Evolutionary conservation across 2,888 invertebrate species (phyloP), one percentile per base, ranked within the genome.

Genomic region (Phengaris arion): DNA sequence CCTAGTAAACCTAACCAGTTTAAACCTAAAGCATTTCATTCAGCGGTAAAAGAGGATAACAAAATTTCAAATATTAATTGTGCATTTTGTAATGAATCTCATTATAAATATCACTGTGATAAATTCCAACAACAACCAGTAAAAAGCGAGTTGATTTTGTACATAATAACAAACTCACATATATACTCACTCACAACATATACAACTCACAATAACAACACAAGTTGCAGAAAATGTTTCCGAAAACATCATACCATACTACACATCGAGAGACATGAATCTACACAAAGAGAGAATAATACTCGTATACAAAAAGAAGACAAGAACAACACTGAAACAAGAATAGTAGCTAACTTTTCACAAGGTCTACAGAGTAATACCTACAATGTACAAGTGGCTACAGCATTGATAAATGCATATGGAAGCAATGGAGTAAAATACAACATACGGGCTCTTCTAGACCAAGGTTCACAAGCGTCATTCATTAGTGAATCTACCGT

Each of bases 401-500:
- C 75, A 70, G 77, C 77, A 46, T 52, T 68, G 8, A 46, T 75
- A 15, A 75, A 57, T 12, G 74, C 45, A 48, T n/a, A 51, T 46
- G 45, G 45, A n/a, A 2, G 13, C 22, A 52, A 22, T 4, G 73
- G 74, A 57, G 9, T n/a, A 13, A 64, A 45, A 74, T 68, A 68
- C 48, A 22, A 15, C 6, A 6, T 77, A 35, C 54, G 81, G 35
- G 78, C 77, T 0, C 76, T 81, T 51, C 15, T 57, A 7, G 57
- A 57, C 15, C 57, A 57, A 74, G 80, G 82, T 0, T 80, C 81
- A 7, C 68, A 80, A 73, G 78, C 78, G 0, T 80, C 81, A 0
- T 81, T 81, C 76, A 68, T 82, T 0, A 80, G 79, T 9, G 81
- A 81, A 35, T 46, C 70, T 10, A 76, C 76, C 12, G 80, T 76